Conservation (phyloP, 2,888 invertebrate genomes). For the Stenodera caucasica region DNA sequence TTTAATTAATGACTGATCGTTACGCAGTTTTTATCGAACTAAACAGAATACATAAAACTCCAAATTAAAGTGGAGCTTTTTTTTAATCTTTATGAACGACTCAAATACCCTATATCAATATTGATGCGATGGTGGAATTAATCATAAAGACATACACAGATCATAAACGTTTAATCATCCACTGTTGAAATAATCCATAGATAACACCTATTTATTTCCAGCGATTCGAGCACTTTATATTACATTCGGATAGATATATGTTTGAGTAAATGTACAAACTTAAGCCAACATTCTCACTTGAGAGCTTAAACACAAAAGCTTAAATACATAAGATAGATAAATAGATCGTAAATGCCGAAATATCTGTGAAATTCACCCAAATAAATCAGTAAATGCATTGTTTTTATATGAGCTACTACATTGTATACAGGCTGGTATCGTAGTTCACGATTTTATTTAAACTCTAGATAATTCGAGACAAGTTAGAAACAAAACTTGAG, state of each 20-base stretch:
- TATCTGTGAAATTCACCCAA: background rate
- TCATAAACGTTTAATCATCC: constrained; percentile 5
- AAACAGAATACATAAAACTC: background rate
- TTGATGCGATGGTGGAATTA: background rate
- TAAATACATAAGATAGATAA: constrained; percentile 13
- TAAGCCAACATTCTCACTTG: background rate
- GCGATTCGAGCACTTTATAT: constrained; percentile 8
- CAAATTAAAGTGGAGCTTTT: background rate
- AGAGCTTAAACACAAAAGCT: constrained; percentile 10
- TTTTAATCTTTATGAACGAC: background rate
- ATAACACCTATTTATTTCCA: constrained; percentile 13
- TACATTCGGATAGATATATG: background rate
- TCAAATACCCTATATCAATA: background rate
- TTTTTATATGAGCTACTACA: too few species aligned
- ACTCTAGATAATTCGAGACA: too few species aligned
- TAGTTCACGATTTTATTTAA: too few species aligned
- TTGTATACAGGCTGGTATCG: too few species aligned
- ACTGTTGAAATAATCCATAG: background rate
- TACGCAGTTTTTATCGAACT: too few species aligned
- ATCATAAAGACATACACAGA: constrained; percentile 8
- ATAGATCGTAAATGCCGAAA: constrained; percentile 7
- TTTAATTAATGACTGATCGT: too few species aligned
- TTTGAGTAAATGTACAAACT: background rate
- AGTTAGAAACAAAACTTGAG: too few species aligned
- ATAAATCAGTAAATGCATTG: too few species aligned